Evolutionary conservation across 2,888 invertebrate genomes (phyloP).

Genomic region (Bruchidius siliquastri): DNA sequence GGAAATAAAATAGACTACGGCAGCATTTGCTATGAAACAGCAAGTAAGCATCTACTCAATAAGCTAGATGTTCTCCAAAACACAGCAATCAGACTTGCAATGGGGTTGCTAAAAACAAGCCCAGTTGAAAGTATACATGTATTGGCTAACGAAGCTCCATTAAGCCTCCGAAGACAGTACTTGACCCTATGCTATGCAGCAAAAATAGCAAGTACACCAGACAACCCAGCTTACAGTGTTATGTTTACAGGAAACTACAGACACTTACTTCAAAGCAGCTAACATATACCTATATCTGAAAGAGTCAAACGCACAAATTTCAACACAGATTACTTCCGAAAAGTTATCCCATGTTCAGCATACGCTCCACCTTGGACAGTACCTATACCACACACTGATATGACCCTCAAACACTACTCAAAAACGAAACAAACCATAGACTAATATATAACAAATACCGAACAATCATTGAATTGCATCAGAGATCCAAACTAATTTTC

Average conservation of each 20-base stretch:
- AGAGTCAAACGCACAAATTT: neutral
- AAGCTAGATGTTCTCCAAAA: slow-evolving; percentile 4
- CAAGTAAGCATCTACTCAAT: slow-evolving; percentile 5
- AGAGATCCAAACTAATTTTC: neutral
- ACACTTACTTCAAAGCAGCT: neutral
- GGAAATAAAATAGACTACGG: slow-evolving; percentile 4
- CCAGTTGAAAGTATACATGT: slow-evolving; percentile 2
- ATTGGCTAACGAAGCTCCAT: slow-evolving; percentile 2
- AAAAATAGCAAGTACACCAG: slow-evolving; percentile 1
- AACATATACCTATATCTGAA: neutral
- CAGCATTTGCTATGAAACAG: slow-evolving; percentile 1
- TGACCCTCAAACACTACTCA: neutral
- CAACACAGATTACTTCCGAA: neutral
- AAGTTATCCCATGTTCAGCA: neutral
- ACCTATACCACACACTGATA: neutral
- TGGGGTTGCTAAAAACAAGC: slow-evolving; percentile 5
- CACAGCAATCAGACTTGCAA: slow-evolving; percentile 2
- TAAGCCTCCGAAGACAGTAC: slow-evolving; percentile 1
- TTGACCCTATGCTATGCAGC: slow-evolving; percentile 2
- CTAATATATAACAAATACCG: too few relatives aligned
- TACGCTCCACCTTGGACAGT: neutral
- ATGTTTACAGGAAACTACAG: too few relatives aligned
- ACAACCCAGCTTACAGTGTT: neutral
- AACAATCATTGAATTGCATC: too few relatives aligned
- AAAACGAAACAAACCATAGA: neutral